Evolutionary conservation across 1,140 invertebrate genomes (phyloP).

Genomic region (Brachionus asplanchnoidis): DNA sequence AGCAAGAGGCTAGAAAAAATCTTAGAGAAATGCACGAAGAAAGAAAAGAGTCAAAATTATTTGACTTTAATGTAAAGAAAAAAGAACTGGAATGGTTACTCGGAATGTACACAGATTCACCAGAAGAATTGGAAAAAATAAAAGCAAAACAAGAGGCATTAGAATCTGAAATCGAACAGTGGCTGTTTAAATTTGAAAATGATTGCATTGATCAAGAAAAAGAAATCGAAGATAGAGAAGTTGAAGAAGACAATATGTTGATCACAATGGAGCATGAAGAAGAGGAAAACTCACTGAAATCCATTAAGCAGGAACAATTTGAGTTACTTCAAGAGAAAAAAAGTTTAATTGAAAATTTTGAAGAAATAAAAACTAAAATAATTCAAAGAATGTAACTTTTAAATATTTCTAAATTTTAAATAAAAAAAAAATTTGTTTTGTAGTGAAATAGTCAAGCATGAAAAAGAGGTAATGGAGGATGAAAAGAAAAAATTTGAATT

Average conservation of each 20-base stretch:
- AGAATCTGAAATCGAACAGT: constrained; percentile 6
- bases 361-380: constrained; percentile 12
- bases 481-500: constrained; percentile 3
- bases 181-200: constrained; percentile 1
- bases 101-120: neutral
- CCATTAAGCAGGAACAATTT: constrained; percentile 27
- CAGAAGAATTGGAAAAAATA: neutral
- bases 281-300: neutral
- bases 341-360: constrained; percentile 27
- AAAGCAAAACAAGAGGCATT: neutral
- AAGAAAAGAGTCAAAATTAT: constrained; percentile 3
- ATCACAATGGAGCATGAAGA: constrained; percentile 10
- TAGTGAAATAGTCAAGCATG: constrained; percentile 10
- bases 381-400: neutral
- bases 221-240: constrained; percentile 14
- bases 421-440: neutral
- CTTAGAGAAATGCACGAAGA: constrained; percentile 17
- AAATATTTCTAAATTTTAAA: neutral
- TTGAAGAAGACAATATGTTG: neutral
- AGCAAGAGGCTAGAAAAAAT: neutral
- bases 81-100: constrained; percentile 23
- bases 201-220: constrained; percentile 26
- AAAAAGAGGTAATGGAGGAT: neutral
- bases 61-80: constrained; percentile 23
- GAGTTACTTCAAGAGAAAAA: constrained; percentile 24